Evolutionary conservation across 2,113 vertebrate genomes (phyloP), one percentile per base, ranked within the genome.

Genomic region (Pterocles burchelli): DNA sequence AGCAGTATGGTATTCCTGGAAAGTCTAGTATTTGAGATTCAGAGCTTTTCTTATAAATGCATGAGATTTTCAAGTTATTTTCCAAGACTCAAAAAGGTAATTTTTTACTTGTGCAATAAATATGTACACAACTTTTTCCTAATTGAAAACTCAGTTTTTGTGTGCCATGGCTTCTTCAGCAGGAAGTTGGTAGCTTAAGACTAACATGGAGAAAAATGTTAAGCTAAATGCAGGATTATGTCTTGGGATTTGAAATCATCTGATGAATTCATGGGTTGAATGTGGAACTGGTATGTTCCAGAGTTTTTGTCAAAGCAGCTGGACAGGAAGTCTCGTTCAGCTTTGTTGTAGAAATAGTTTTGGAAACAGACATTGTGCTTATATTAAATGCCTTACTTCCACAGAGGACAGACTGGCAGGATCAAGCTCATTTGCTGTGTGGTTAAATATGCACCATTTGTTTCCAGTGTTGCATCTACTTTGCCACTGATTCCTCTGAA

Each of bases 401-500:
- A 34, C 17, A 41, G 20, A 65, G 41, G 29, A 54, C 17, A 49
- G 19, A 36, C 18, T 59, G 18, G 10, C 10, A 61, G 74, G 25
- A 38, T 62, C 33, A 55, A 9, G 5, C 17, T 65, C 49, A 6
- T 63, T 63, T 51, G 2, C 11, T 74, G 3, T 57, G 45, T 41
- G 22, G 15, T 61, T 54, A 43, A 65, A 68, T 67, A 94, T 20
- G 73, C 25, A 96, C 94, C 75, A 34, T 97, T 97, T 36, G 95
- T 43, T 91, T 98, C 96, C 45, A 96, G 29, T 49, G 95, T 94
- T 76, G 67, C 92, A 68, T 97, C 92, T 73, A 88, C 86, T 72
- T 92, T 93, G 18, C 87, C 92, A 21, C 31, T 88, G 34, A 96
- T 94, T 93, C 95, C 95, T 45, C 96, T 91, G 62, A 97, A 97